Evolutionary conservation across 2,888 invertebrate species (phyloP), one percentile per base, ranked within the genome.

Genomic region (Drosophila mimetica): DNA sequence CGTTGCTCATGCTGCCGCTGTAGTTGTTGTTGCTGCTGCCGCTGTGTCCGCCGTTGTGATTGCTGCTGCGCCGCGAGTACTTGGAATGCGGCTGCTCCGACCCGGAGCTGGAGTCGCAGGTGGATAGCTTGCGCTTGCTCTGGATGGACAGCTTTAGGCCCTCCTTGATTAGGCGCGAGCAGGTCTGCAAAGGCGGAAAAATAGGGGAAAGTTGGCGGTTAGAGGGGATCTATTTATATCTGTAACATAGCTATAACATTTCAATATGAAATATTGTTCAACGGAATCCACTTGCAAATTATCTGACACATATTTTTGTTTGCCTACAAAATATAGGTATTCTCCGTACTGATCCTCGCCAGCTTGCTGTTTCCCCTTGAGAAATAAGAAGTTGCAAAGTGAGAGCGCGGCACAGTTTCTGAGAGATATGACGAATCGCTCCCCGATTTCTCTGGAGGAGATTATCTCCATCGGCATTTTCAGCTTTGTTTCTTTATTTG

Each of bases 91-190:
- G 90, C 74, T 91, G 91, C 81, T 93, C 93, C n/a, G 90, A 91
- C 22, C 92, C 92, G 22, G 91, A 91, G 80, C 91, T 92, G 34
- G 92, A 92, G 79, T 93, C 95, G 89, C 94, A 93, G 86, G 95
- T 95, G 58, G 94, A 94, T 91, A 94, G 93, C 92, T 96, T 95
- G 90, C 97, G 94, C 91, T 97, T 97, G 82, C 96, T 96, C 92
- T 97, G 96, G 91, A 98, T 96, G 89, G 97, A 96, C 89, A 97
- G 93, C 93, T 97, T 97, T 91, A 98, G 93, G 76, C 97, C 96
- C 92, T 94, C 97, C 93, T 97, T 97, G 92, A 98, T 97, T 81
- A 97, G 94, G 92, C 97, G 96, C 89, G 97, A 96, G 92, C 97
- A 95, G 80, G 96, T 97, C 93, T 96, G 95, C 77, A 28, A 52